Conservation (phyloP, 2,888 invertebrate species). For the Andrena trimmerana region DNA sequence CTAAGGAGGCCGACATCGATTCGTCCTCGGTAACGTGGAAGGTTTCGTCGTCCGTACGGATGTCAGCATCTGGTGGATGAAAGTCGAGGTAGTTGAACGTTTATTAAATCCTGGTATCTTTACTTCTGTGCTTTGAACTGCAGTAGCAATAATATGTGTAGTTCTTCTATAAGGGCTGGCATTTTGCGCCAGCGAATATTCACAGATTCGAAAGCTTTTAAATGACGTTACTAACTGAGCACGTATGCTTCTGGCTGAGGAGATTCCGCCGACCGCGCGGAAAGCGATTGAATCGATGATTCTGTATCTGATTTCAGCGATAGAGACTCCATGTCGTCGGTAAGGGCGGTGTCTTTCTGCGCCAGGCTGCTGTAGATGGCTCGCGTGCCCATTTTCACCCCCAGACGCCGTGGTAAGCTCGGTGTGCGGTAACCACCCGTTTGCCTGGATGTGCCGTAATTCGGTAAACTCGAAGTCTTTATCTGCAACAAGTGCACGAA, state of each 20-base stretch:
- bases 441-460: slow-evolving; percentile 79
- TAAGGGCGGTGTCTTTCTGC: slow-evolving; percentile 78
- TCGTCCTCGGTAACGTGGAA: slow-evolving; percentile 83
- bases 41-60: slow-evolving; percentile 86
- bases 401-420: slow-evolving; percentile 86
- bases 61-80: slow-evolving; percentile 85
- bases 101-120: not conserved
- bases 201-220: not conserved
- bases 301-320: slow-evolving; percentile 82
- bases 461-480: slow-evolving; percentile 82
- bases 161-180: not conserved
- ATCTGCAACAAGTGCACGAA: slow-evolving; percentile 67
- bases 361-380: slow-evolving; percentile 86
- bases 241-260: slow-evolving; percentile 86
- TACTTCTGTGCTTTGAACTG: not conserved
- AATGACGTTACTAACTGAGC: slow-evolving; percentile 84
- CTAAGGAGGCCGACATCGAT: slow-evolving; percentile 89
- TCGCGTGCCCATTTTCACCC: slow-evolving; percentile 92
- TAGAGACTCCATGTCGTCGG: slow-evolving; percentile 81
- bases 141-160: too few species aligned
- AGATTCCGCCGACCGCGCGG: slow-evolving; percentile 82
- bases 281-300: slow-evolving; percentile 81
- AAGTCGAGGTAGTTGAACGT: not conserved
- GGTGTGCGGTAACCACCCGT: slow-evolving; percentile 79
- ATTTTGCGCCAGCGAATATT: not conserved